These are phyloP conservation scores for Enhydra lutris DNA, from an alignment of 2,113 vertebrate species.

Conservation along the genomic window DNA sequence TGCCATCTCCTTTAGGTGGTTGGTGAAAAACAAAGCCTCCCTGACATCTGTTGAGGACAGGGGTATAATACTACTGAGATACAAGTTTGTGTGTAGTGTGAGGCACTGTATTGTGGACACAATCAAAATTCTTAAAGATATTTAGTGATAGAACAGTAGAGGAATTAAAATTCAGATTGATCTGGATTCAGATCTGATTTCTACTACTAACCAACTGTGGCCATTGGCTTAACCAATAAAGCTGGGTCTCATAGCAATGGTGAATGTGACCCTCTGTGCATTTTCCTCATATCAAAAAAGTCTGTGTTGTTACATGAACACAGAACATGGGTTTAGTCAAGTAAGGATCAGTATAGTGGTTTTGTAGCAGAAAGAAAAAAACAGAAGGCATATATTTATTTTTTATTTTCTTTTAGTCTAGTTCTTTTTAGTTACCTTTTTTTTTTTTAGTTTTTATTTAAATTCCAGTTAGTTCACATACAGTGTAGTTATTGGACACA, in stretches of 20 bases:
- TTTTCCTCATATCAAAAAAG: background rate
- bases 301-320: background rate
- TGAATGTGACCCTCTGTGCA: background rate
- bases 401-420: background rate
- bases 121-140: too few species aligned
- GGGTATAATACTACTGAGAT: background rate
- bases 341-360: background rate
- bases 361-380: background rate
- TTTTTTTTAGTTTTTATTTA: background rate
- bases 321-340: background rate
- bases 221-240: background rate
- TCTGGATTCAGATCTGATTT: background rate
- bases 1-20: background rate
- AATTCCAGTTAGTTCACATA: background rate
- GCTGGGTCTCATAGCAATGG: background rate
- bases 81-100: background rate
- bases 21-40: background rate
- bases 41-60: background rate
- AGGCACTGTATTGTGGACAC: background rate
- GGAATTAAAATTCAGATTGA: background rate
- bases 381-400: background rate
- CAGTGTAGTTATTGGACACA: background rate
- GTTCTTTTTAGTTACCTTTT: background rate
- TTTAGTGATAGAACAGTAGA: background rate
- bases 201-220: background rate